Evolutionary conservation across 2,113 vertebrate species (phyloP), one percentile per base, ranked within the genome.

Genomic region (Corythornis cristatus): DNA sequence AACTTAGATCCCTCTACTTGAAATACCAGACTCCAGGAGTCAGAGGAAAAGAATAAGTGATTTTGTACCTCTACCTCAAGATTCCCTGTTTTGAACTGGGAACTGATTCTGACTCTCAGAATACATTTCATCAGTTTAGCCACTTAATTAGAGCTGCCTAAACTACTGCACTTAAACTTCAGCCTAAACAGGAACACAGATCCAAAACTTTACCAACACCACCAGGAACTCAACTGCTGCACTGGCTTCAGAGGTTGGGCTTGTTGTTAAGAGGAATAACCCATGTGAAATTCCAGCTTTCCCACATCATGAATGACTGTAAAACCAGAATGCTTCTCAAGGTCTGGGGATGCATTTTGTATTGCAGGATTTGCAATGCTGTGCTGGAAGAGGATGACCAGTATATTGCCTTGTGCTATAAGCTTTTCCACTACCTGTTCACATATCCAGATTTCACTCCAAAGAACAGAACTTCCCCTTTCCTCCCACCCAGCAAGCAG

Each of bases 321-420:
- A 51, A 58, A 80, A 28, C 8, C 50, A 40, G 51, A 64, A 40
- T 8, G 13, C 25, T 29, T 48, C 33, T 22, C 29, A 15, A 42
- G 17, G 14, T 23, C 25, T 2, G 2, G 23, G n/a, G 28, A 35
- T 46, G 50, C 43, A 6, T 19, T 12, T 57, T 26, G 29, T 3
- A 46, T 48, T 53, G n/a, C 18, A 6, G 1, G 6, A 31, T 65
- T 40, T 66, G 57, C 75, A 37, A 4, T 1, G 6, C 23, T 23
- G 2, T 2, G 17, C n/a, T 60, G 51, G 50, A 65, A 76, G 33
- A n/a, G 26, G 4, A 12, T 2, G 6, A 26, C 25, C 64, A 46
- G 13, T 5, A 15, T 0, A 1, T 6, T 9, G 37, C 4, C 23
- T 4, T 1, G 0, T 12, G 28, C 40, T 81, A 31, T 21, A 15